Evolutionary conservation across 2,888 invertebrate genomes (phyloP).

Genomic region (Drosophila diplacantha): DNA sequence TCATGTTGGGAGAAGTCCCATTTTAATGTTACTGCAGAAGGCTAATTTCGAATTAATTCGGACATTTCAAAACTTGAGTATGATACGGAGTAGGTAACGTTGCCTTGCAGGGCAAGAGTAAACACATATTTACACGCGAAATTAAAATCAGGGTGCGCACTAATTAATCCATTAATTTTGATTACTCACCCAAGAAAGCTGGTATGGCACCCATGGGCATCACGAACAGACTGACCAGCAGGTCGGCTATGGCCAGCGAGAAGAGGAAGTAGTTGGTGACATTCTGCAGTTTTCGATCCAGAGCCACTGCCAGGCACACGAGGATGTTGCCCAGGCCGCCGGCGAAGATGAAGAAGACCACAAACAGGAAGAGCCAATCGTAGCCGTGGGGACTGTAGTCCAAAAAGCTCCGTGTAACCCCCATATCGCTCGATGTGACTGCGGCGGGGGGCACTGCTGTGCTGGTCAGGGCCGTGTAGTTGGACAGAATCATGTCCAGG

Average conservation of each 20-base stretch:
- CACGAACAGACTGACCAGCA: slow-evolving; percentile 94
- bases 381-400: slow-evolving; percentile 77
- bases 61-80: neutral
- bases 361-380: slow-evolving; percentile 91
- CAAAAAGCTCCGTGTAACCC: slow-evolving; percentile 46
- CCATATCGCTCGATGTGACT: slow-evolving; percentile 23
- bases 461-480: slow-evolving; percentile 47
- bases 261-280: slow-evolving; percentile 97
- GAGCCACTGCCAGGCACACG: slow-evolving; percentile 94
- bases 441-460: slow-evolving; percentile 33
- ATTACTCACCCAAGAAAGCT: slow-evolving; percentile 91
- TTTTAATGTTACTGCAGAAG: no score
- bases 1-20: neutral
- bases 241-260: slow-evolving; percentile 94
- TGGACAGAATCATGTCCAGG: slow-evolving; percentile 56
- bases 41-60: neutral
- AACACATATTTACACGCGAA: neutral
- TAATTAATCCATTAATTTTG: neutral
- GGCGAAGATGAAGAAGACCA: slow-evolving; percentile 90
- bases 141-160: neutral
- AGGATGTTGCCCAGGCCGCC: slow-evolving; percentile 94
- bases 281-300: slow-evolving; percentile 94
- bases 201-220: slow-evolving; percentile 97
- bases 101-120: no score
- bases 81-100: no score